Conservation (phyloP, 2,113 vertebrate genomes). For the Antechinus flavipes region DNA sequence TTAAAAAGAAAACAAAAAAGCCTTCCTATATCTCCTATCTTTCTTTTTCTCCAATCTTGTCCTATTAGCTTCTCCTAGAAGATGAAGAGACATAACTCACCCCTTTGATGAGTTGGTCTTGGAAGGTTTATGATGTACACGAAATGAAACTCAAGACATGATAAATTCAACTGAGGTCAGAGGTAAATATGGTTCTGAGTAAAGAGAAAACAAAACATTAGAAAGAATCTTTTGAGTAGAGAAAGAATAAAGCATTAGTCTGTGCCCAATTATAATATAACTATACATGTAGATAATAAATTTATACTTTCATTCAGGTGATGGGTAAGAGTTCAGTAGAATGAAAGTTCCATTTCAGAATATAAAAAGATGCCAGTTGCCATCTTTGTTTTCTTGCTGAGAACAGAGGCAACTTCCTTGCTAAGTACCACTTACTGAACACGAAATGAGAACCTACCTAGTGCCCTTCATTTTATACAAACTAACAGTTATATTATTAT, state of each 20-base stretch:
- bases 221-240: slow-evolving; percentile 70
- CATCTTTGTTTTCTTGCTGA: slow-evolving; percentile 50
- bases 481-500: background rate
- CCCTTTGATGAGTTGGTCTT: slow-evolving; percentile 41
- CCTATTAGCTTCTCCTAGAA: slow-evolving; percentile 38
- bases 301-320: slow-evolving; percentile 27
- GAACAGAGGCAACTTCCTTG: slow-evolving; percentile 45
- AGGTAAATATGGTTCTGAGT: slow-evolving; percentile 77
- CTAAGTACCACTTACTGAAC: slow-evolving; percentile 39
- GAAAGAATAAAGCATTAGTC: slow-evolving; percentile 67
- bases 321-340: slow-evolving; percentile 46
- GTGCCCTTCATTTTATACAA: slow-evolving; percentile 25
- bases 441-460: slow-evolving; percentile 23
- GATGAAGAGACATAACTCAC: slow-evolving; percentile 45
- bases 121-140: slow-evolving; percentile 38
- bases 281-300: slow-evolving; percentile 6
- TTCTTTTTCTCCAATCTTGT: slow-evolving; percentile 28
- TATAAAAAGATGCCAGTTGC: slow-evolving; percentile 12
- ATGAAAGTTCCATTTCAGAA: slow-evolving; percentile 35
- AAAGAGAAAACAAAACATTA: slow-evolving; percentile 70
- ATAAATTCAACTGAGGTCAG: slow-evolving; percentile 57
- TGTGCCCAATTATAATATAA: slow-evolving; percentile 54
- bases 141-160: slow-evolving; percentile 60
- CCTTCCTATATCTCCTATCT: slow-evolving; percentile 38
- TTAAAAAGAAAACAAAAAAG: slow-evolving; percentile 13